These are phyloP conservation scores for Crocallis elinguaria DNA, from an alignment of 2,888 invertebrate species.

Conservation along the genomic window DNA sequence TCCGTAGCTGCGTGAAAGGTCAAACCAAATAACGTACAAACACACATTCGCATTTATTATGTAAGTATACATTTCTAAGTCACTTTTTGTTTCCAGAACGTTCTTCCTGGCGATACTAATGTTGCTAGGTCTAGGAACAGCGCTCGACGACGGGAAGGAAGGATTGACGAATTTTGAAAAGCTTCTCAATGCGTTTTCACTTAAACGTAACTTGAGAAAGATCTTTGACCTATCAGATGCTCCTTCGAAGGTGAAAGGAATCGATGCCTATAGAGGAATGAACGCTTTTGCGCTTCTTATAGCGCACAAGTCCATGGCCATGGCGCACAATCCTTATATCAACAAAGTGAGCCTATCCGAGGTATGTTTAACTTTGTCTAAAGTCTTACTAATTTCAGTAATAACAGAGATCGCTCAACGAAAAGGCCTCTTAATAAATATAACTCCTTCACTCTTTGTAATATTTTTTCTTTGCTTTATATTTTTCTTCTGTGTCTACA, in stretches of 20 bases:
- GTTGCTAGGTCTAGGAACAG: conserved; percentile 70
- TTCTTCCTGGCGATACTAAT: conserved; percentile 73
- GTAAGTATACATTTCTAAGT: neutral
- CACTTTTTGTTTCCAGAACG: conserved; percentile 64
- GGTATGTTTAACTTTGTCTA: conserved; percentile 55
- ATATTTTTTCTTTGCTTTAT: too few relatives aligned
- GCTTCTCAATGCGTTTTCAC: conserved; percentile 78
- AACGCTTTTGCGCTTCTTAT: conserved; percentile 82
- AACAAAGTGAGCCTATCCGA: conserved; percentile 83
- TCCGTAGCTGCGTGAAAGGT: too few relatives aligned
- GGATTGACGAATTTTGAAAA: conserved; percentile 77
- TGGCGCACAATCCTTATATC: conserved; percentile 84
- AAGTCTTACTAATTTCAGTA: too few relatives aligned
- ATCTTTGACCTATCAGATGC: conserved; percentile 72
- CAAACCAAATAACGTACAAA: too few relatives aligned
- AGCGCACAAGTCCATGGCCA: conserved; percentile 85
- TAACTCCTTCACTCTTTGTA: too few relatives aligned
- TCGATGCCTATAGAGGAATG: conserved; percentile 82
- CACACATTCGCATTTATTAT: too few relatives aligned
- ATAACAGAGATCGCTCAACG: too few relatives aligned
- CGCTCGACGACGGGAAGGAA: conserved; percentile 74
- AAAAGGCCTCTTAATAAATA: neutral
- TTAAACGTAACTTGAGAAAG: conserved; percentile 76
- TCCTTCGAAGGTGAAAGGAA: conserved; percentile 70
- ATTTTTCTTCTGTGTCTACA: too few relatives aligned